Percentiles rank a stretch among this genome's conserved stretches.
Evolutionary conservation across 2,797 vertebrate species (phyloP).

Genomic region (Acridotheres tristis): DNA sequence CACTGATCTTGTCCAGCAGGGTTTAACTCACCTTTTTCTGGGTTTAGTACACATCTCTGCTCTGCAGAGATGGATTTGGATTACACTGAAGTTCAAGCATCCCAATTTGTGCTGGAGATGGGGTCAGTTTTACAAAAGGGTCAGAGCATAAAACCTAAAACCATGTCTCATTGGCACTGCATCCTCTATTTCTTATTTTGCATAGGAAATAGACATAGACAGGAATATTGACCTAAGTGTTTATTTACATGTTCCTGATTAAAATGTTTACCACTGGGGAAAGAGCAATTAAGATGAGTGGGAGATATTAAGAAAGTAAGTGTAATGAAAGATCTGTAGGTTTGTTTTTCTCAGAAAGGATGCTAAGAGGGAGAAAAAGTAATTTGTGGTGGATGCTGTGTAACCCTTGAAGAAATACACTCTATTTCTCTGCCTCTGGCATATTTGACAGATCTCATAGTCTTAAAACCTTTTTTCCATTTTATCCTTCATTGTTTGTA

Average conservation of each 20-base stretch:
- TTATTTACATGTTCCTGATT: not conserved
- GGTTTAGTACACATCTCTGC: not conserved
- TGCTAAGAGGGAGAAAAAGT: not conserved
- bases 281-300: not conserved
- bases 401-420: not conserved
- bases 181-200: not conserved
- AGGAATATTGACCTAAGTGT: not conserved
- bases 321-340: not conserved
- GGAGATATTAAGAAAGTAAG: not conserved
- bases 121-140: not conserved
- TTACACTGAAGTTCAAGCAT: not conserved
- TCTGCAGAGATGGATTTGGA: not conserved
- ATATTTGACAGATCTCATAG: not conserved
- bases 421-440: not conserved
- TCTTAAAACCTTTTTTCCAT: not conserved
- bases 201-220: not conserved
- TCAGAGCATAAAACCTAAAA: not conserved
- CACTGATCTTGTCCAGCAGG: fast-evolving
- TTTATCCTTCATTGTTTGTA: not conserved
- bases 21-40: not conserved
- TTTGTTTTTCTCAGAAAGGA: not conserved
- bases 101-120: not conserved
- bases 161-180: not conserved
- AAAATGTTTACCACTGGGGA: not conserved
- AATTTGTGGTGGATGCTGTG: not conserved